Base-by-base conservation (phyloP, 1,140 invertebrate genomes). In the Luehdorfia chinensis region DNA sequence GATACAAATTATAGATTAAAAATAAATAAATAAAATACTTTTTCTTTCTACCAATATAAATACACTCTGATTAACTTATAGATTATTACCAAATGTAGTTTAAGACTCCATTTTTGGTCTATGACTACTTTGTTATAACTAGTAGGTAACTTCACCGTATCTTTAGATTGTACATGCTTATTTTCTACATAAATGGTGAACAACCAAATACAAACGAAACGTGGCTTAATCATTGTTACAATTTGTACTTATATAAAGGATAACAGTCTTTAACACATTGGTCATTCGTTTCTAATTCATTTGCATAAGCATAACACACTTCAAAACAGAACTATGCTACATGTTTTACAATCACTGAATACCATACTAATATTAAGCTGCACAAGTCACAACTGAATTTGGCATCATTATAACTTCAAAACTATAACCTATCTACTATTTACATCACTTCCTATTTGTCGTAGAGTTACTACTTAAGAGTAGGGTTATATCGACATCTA, bases 231-330 rank as follows among this genome's bases (percentile, higher is more conserved):
- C 53, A 48, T 67, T 56, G 16, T 13, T 43, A 31, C 9, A 28
- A 49, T 84, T 84, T 84, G 79, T 80, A 84, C 79, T 84, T 68
- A 75, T 33, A 68, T 58, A 70, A 73, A 50, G 59, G 45, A 53
- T 66, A 30, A 76, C 77, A 84, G 80, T 84, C 80, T 84, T 81
- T 71, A 70, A 66, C 47, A 66, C 62, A 78, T 84, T 80, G 79
- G 76, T 80, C 76, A 66, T 66, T 70, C 50, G 28, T 62, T 59
- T 54, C 57, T 60, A 50, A 41, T 30, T 14, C 50, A 33, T 50
- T 39, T 41, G 8, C 23, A 19, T 39, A 48, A 41, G 4, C 36
- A 41, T 51, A 58, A 43, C 23, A 43, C 43, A 60, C 33, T 52
- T 46, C 55, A 59, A 63, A 55, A 62, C 43, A 54, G 36, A 51